phyloP scores from a whole-genome alignment of 2,888 invertebrate species.

The Hydropsyche betteni region DNA sequence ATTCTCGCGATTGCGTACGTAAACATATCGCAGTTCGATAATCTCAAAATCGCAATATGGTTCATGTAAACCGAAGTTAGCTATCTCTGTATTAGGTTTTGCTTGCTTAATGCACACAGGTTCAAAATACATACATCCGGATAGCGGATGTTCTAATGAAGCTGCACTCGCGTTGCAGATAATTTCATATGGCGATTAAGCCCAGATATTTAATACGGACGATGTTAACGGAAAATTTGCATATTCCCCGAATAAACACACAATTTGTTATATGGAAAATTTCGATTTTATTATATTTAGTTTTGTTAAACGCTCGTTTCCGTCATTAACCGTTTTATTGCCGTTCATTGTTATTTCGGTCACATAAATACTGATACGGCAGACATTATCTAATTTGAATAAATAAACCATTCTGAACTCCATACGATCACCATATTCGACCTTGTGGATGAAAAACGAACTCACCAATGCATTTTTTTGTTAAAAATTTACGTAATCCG shows the following conservation, averaged over 20 bases:
- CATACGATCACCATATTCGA: slow-evolving; percentile 8
- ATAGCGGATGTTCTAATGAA: slow-evolving; percentile 10
- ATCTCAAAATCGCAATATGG: too few relatives aligned
- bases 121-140: not conserved
- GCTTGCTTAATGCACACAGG: too few relatives aligned
- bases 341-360: slow-evolving; percentile 16
- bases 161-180: not conserved
- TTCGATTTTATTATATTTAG: not conserved
- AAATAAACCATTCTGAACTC: slow-evolving; percentile 12
- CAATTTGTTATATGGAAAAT: not conserved
- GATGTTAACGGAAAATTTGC: slow-evolving; percentile 3
- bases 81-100: too few relatives aligned
- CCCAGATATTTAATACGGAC: not conserved
- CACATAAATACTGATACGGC: slow-evolving; percentile 16
- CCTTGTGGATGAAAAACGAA: slow-evolving; percentile 19
- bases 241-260: not conserved
- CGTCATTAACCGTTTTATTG: slow-evolving; percentile 3
- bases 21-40: too few relatives aligned
- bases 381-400: slow-evolving; percentile 15
- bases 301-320: slow-evolving; percentile 1
- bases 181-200: not conserved
- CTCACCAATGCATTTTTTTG: not conserved
- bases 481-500: too few relatives aligned
- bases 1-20: too few relatives aligned
- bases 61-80: too few relatives aligned